Evolutionary conservation across 1,140 invertebrate genomes (phyloP).

Genomic region (Drosophila serrata): DNA sequence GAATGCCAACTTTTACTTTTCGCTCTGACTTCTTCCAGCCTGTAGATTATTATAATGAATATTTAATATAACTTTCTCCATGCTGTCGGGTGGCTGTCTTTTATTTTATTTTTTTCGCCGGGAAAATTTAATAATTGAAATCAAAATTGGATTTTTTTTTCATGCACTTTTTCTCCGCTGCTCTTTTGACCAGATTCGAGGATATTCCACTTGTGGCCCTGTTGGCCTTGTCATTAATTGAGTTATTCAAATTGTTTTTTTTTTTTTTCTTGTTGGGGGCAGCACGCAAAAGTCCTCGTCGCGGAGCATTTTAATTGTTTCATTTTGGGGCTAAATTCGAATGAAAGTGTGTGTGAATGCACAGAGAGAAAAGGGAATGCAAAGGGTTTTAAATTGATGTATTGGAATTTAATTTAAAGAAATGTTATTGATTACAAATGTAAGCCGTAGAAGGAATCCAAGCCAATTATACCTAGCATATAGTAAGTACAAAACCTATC

Average conservation of each 20-base stretch:
- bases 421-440: no score
- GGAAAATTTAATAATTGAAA: constrained; percentile 56
- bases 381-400: background rate
- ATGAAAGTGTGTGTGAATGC: constrained; percentile 2
- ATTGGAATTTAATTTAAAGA: background rate
- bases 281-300: constrained; percentile 32
- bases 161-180: background rate
- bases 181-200: constrained; percentile 35
- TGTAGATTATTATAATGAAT: constrained; percentile 78
- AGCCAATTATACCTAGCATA: background rate
- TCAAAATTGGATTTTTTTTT: constrained; percentile 53
- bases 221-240: constrained; percentile 59
- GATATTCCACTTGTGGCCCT: constrained; percentile 30
- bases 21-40: constrained; percentile 32
- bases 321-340: constrained; percentile 39
- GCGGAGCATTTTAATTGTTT: constrained; percentile 63
- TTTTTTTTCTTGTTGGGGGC: constrained; percentile 34
- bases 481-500: background rate
- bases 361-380: background rate
- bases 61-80: constrained; percentile 69
- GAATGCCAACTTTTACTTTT: constrained; percentile 67
- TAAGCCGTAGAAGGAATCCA: no score
- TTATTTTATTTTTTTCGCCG: constrained; percentile 23
- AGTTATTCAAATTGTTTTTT: constrained; percentile 65
- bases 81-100: constrained; percentile 12